These are phyloP conservation scores for Campoletis raptor DNA, from an alignment of 2,888 invertebrate species.

Conservation along the genomic window DNA sequence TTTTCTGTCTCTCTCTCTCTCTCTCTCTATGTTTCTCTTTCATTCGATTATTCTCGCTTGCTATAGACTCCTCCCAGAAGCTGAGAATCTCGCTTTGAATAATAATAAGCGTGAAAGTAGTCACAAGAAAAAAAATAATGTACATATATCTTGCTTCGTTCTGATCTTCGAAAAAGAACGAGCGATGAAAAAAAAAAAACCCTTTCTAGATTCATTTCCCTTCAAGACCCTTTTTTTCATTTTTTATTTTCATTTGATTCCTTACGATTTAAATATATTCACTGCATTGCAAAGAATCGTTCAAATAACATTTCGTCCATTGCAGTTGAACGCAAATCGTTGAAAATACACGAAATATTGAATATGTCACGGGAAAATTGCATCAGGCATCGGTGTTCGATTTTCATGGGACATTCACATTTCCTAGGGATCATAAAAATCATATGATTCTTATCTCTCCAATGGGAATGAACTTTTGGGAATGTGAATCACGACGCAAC, in stretches of 20 bases:
- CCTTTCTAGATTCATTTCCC: background rate
- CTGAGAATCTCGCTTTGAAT: slow-evolving; percentile 63
- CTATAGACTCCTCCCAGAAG: slow-evolving; percentile 37
- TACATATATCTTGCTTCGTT: background rate
- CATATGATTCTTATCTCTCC: too few species aligned
- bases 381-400: background rate
- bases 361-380: slow-evolving; percentile 26
- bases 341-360: background rate
- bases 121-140: slow-evolving; percentile 20
- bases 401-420: background rate
- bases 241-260: background rate
- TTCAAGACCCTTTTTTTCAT: background rate
- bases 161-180: background rate
- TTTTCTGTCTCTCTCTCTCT: slow-evolving; percentile 33
- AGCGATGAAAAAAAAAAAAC: background rate
- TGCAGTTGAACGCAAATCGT: background rate
- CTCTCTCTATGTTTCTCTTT: slow-evolving; percentile 7
- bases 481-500: too few species aligned
- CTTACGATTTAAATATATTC: background rate
- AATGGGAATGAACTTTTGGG: too few species aligned
- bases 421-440: too few species aligned
- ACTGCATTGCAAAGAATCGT: background rate
- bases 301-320: background rate
- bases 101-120: slow-evolving; percentile 39
- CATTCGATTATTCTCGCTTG: slow-evolving; percentile 29